Evolutionary conservation across 2,797 vertebrate genomes (phyloP).

Genomic region (Cephalopachus bancanus): DNA sequence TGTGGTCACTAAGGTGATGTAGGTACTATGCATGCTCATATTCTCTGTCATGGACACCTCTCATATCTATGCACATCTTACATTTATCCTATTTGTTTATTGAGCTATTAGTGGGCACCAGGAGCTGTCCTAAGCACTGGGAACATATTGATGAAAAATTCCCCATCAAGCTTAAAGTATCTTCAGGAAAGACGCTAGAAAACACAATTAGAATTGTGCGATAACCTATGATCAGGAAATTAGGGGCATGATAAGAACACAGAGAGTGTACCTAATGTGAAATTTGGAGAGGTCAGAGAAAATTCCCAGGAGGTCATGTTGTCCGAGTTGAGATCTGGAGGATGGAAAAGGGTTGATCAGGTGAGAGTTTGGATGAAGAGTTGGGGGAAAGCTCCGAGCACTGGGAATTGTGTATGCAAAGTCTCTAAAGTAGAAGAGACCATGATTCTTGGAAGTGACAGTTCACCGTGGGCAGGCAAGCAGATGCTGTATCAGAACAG

Average conservation of each 20-base stretch:
- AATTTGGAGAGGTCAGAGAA: background rate
- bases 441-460: background rate
- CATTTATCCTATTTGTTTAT: background rate
- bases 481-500: background rate
- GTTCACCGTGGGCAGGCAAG: background rate
- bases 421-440: background rate
- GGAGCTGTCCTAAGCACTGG: background rate
- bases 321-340: background rate
- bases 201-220: background rate
- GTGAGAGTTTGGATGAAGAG: background rate
- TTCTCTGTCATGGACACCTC: background rate
- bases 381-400: background rate
- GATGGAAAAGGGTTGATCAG: background rate
- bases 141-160: background rate
- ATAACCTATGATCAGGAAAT: background rate
- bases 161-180: background rate
- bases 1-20: background rate
- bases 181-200: background rate
- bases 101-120: background rate
- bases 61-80: rapidly evolving
- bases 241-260: background rate
- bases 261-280: background rate
- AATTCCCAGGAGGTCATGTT: background rate
- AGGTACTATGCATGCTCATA: rapidly evolving
- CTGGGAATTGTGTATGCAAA: background rate